Percentiles rank a stretch among this genome's conserved stretches.
These are phyloP conservation scores for Streptopelia turtur DNA, from an alignment of 2,797 vertebrate species.

Conservation along the genomic window DNA sequence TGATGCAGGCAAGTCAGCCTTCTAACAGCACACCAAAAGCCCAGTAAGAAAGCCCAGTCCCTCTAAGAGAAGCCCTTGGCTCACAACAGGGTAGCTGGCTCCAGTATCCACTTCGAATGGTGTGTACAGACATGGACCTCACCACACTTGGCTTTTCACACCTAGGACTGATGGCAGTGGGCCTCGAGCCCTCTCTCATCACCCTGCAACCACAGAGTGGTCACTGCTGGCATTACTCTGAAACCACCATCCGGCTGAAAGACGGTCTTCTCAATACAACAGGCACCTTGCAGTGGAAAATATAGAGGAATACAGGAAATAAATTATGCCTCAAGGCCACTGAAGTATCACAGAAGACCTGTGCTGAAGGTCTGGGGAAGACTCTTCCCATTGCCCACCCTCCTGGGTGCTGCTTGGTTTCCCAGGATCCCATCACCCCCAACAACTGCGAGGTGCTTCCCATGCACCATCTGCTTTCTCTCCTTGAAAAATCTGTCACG, in stretches of 20 bases:
- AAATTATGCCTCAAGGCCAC: not conserved
- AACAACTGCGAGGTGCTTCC: accelerated
- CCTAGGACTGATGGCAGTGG: accelerated
- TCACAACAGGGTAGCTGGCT: accelerated
- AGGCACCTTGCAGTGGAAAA: accelerated
- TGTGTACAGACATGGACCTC: accelerated
- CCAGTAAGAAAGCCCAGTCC: not conserved
- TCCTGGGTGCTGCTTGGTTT: not conserved
- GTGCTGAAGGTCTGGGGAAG: not conserved
- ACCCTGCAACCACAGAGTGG: accelerated
- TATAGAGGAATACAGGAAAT: not conserved
- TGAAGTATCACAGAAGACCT: not conserved
- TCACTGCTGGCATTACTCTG: too few species aligned
- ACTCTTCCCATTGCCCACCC: not conserved
- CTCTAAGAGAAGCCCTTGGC: not conserved
- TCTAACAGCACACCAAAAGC: not conserved
- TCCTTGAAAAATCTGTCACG: accelerated
- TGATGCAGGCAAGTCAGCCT: not conserved
- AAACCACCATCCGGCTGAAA: not conserved
- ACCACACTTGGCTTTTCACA: not conserved
- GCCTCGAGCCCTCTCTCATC: not conserved
- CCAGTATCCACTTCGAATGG: not conserved
- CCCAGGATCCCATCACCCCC: not conserved
- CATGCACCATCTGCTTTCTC: accelerated
- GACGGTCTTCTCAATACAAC: too few species aligned